Evolutionary conservation across 2,113 vertebrate genomes (phyloP).

Genomic region (Leucosticte australis): DNA sequence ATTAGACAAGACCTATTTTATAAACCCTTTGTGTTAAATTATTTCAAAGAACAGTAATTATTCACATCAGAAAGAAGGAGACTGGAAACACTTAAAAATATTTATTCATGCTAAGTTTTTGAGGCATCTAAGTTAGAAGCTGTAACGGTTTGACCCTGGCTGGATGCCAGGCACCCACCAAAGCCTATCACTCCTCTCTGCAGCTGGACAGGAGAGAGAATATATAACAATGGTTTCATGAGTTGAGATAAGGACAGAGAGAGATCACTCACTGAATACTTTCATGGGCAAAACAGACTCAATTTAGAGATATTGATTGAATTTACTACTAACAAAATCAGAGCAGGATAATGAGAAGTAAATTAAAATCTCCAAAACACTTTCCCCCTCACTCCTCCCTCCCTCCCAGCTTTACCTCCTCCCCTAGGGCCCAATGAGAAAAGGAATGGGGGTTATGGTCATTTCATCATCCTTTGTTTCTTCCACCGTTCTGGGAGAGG

Average conservation of each 20-base stretch:
- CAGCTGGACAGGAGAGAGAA: neutral
- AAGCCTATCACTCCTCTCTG: neutral
- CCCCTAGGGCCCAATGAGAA: neutral
- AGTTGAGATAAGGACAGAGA: neutral
- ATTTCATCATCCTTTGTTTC: neutral
- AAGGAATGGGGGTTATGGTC: neutral
- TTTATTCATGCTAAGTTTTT: neutral
- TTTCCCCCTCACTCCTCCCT: neutral
- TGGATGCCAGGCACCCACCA: neutral
- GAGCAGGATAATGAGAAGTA: neutral
- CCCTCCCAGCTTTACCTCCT: neutral
- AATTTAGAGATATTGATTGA: neutral
- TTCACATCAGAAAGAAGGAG: neutral
- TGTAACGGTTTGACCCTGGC: neutral
- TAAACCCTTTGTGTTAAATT: neutral
- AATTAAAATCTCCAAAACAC: neutral
- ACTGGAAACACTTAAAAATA: neutral
- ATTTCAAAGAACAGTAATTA: neutral
- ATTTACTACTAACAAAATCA: neutral
- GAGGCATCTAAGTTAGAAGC: neutral
- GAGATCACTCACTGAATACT: neutral
- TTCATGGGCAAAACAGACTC: neutral
- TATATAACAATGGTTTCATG: neutral
- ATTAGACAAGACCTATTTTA: neutral
- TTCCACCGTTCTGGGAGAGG: neutral